Evolutionary conservation across 2,113 vertebrate species (phyloP), one percentile per base, ranked within the genome.

Genomic region (Oncorhynchus clarkii): DNA sequence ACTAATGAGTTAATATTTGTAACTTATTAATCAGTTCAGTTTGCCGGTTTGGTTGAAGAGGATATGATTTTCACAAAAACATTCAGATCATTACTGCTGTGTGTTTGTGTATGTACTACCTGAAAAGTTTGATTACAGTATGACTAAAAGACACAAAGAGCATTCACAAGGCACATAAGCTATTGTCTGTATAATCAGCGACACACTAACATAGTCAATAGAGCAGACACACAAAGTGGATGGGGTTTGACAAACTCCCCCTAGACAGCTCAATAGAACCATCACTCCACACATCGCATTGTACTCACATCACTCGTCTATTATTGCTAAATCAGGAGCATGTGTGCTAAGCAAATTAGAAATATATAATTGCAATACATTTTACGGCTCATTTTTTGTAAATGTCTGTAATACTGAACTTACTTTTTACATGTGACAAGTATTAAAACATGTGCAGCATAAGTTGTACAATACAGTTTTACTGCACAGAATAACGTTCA

Each of bases 121-220:
- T 70, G 51, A 79, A 82, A 66, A 67, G 48, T 60, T 60, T 64
- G 29, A 76, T 70, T 71, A 45, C 65, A 80, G 71, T 13, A 82
- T 78, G 70, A 14, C 2, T 51, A 76, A 77, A 75, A 86, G 74
- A 87, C 84, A 86, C 49, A 75, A 82, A 85, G 74, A 84, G 85
- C 84, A 84, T 80, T 4, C 77, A 91, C 89, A 92, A 91, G 90
- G 90, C 91, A 92, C 89, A 57, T 84, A 88, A 89, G 84, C 89
- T 82, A 76, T 80, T 76, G 82, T 84, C 79, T n/a, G 39, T 71
- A 78, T 27, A 76, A 75, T 78, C 12, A 76, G 82, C 87, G 74
- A 88, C 81, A 82, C 84, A 87, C 85, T 74, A 79, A 89, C 75
- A 62, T 48, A 88, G 80, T 73, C 18, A 65, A 57, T 20, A 82